Evolutionary conservation across 53 echinoderm and acorn worm genomes (phyloP).

Genomic region (Antedon mediterranea): DNA sequence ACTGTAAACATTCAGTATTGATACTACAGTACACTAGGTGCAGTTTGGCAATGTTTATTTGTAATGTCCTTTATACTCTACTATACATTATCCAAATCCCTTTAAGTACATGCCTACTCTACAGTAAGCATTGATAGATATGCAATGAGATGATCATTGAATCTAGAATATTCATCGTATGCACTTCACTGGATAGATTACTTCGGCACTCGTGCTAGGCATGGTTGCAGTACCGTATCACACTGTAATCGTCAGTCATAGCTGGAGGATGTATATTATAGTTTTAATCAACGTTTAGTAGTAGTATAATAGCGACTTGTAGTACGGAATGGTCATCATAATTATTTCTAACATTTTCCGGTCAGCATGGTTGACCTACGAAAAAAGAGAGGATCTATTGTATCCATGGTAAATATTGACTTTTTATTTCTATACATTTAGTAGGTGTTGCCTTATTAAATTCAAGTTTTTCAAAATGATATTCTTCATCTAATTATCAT

Average conservation of each 20-base stretch:
- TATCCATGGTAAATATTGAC: neutral
- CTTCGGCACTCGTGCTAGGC: neutral
- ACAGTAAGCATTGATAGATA: neutral
- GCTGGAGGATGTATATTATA: too few relatives aligned
- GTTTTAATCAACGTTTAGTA: too few relatives aligned
- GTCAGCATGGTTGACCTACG: neutral
- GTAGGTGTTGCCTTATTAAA: neutral
- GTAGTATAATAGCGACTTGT: too few relatives aligned
- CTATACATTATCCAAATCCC: neutral
- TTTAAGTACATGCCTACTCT: neutral
- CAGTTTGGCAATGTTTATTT: neutral
- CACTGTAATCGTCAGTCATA: too few relatives aligned
- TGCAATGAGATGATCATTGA: neutral
- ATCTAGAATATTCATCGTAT: neutral
- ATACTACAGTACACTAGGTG: too few relatives aligned
- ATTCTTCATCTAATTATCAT: too few relatives aligned
- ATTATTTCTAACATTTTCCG: neutral
- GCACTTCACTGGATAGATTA: neutral
- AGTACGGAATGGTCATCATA: neutral
- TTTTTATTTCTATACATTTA: neutral
- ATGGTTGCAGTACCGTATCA: too few relatives aligned
- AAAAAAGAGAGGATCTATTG: neutral
- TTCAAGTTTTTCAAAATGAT: too few relatives aligned
- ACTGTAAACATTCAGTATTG: too few relatives aligned
- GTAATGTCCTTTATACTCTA: neutral